Evolutionary conservation across 2,797 vertebrate species (phyloP).

Genomic region (Acanthopagrus latus): DNA sequence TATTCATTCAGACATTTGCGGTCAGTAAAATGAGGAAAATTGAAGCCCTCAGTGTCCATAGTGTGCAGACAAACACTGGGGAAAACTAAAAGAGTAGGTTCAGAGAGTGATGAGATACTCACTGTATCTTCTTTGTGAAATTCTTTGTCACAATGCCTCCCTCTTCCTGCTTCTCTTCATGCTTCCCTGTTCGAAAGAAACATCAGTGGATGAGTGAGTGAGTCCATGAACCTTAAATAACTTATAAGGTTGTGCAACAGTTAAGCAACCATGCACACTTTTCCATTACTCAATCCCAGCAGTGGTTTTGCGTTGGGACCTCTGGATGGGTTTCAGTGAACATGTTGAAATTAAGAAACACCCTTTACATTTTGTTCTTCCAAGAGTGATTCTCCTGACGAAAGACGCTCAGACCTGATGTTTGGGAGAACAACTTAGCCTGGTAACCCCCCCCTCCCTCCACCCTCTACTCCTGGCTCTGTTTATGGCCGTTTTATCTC

Average conservation of each 20-base stretch:
- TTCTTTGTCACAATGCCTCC: constrained; percentile 99
- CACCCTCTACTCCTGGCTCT: constrained; percentile 29
- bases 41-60: background rate
- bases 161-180: constrained; percentile 97
- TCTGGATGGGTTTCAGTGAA: constrained; percentile 4
- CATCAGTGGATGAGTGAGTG: background rate
- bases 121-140: constrained; percentile 99
- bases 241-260: background rate
- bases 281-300: constrained; percentile 30
- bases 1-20: background rate
- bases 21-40: background rate
- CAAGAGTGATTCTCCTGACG: background rate
- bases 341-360: constrained; percentile 37
- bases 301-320: constrained; percentile 1
- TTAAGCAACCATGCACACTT: background rate
- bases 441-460: constrained; percentile 34
- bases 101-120: constrained; percentile 75
- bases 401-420: constrained; percentile 18
- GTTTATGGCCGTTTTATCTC: constrained; percentile 54
- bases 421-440: constrained; percentile 17
- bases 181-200: constrained; percentile 88
- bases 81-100: background rate
- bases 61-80: background rate
- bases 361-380: constrained; percentile 16
- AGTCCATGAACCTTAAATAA: background rate